phyloP scores from a whole-genome alignment of 2,888 invertebrate genomes.

The Cynaeus angustus region DNA sequence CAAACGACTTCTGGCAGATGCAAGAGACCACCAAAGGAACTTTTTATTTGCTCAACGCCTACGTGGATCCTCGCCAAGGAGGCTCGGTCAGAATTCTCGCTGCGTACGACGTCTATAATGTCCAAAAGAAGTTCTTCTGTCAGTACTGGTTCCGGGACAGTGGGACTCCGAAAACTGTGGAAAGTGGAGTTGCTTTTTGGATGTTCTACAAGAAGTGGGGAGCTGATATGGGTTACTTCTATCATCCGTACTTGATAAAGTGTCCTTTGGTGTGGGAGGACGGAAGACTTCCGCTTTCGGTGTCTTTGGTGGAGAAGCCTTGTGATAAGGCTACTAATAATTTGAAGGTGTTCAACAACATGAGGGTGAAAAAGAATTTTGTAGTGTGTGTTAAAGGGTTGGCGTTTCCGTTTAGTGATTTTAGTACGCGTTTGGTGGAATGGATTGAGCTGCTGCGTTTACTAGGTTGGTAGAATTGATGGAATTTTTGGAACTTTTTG shows the following conservation, averaged over 20 bases:
- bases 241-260: slow-evolving; percentile 89
- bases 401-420: slow-evolving; percentile 86
- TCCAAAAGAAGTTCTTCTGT: slow-evolving; percentile 7
- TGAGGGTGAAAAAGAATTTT: slow-evolving; percentile 83
- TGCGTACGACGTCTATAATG: slow-evolving; percentile 71
- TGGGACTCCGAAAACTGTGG: slow-evolving; percentile 82
- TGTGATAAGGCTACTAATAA: slow-evolving; percentile 88
- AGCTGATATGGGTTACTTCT: slow-evolving; percentile 87
- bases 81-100: slow-evolving; percentile 83
- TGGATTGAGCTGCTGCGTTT: slow-evolving; percentile 92
- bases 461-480: slow-evolving; percentile 78
- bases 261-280: slow-evolving; percentile 82
- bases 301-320: slow-evolving; percentile 85
- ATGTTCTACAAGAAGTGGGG: slow-evolving; percentile 93
- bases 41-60: slow-evolving; percentile 89
- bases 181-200: slow-evolving; percentile 89
- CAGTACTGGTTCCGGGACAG: slow-evolving; percentile 89
- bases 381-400: slow-evolving; percentile 94
- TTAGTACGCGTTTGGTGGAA: slow-evolving; percentile 87
- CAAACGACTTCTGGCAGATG: slow-evolving; percentile 92
- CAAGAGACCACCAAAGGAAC: slow-evolving; percentile 83
- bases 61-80: slow-evolving; percentile 86
- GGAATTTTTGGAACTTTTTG: too few relatives aligned
- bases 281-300: slow-evolving; percentile 77
- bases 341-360: slow-evolving; percentile 83